phyloP scores from a whole-genome alignment of 2,888 invertebrate genomes.

The Chymomyza caudatula region DNA sequence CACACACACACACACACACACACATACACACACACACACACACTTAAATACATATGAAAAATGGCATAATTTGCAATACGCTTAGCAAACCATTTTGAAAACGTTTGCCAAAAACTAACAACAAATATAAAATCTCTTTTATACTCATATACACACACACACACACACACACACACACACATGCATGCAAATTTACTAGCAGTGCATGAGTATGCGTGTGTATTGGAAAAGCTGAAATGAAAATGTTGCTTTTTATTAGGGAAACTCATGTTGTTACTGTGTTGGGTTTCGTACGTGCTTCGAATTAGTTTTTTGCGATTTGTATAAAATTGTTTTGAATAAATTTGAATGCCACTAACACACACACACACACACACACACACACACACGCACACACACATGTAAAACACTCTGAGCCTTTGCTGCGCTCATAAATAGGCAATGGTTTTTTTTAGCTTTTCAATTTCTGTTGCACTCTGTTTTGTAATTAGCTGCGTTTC shows the following conservation, averaged over 20 bases:
- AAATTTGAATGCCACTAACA: slow-evolving; percentile 59
- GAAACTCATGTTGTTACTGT: not conserved
- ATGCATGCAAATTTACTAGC: slow-evolving; percentile 32
- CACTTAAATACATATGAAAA: slow-evolving; percentile 33
- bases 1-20: slow-evolving; percentile 10
- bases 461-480: slow-evolving; percentile 8
- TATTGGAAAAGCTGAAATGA: not conserved
- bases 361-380: slow-evolving; percentile 10
- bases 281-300: slow-evolving; percentile 49
- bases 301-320: slow-evolving; percentile 71
- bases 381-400: slow-evolving; percentile 7
- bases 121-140: slow-evolving; percentile 27
- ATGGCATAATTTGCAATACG: slow-evolving; percentile 55
- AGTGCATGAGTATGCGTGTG: slow-evolving; percentile 22
- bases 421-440: slow-evolving; percentile 44
- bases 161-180: slow-evolving; percentile 4
- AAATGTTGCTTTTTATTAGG: slow-evolving; percentile 1
- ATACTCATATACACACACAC: slow-evolving; percentile 8
- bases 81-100: slow-evolving; percentile 38
- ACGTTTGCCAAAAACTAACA: slow-evolving; percentile 50
- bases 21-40: slow-evolving; percentile 11
- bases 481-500: slow-evolving; percentile 8
- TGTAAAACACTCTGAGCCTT: not conserved
- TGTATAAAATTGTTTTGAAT: slow-evolving; percentile 71
- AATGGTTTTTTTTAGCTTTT: slow-evolving; percentile 32